A percentile compares a stretch with the other conserved stretches of the same genome.
These are phyloP conservation scores for Aquatica leii DNA, from an alignment of 2,888 invertebrate genomes.

Conservation along the genomic window DNA sequence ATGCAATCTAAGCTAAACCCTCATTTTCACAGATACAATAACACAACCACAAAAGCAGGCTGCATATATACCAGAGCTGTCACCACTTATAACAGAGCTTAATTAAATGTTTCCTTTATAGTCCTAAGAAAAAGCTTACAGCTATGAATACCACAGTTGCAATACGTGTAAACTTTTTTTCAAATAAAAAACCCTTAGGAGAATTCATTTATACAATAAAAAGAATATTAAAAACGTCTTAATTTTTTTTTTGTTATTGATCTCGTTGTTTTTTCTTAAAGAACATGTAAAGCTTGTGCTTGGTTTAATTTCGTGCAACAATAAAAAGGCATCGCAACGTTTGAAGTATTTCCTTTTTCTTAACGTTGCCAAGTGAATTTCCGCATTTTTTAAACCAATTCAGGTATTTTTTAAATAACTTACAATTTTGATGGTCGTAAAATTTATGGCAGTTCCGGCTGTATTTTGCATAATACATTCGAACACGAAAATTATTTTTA, in stretches of 20 bases:
- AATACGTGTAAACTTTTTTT: conserved; percentile 3
- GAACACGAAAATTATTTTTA: too few relatives aligned
- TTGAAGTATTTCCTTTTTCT: too few relatives aligned
- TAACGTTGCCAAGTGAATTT: too few relatives aligned
- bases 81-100: neutral
- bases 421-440: too few relatives aligned
- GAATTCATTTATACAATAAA: neutral
- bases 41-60: neutral
- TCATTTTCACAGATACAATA: neutral
- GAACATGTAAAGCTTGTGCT: neutral
- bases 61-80: conserved; percentile 2
- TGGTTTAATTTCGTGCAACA: conserved; percentile 2
- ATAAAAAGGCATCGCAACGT: neutral
- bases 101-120: conserved; percentile 12
- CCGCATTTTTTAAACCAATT: too few relatives aligned
- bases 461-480: too few relatives aligned
- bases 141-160: neutral
- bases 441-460: too few relatives aligned
- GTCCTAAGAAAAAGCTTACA: neutral
- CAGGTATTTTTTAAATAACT: too few relatives aligned
- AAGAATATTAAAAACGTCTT: neutral
- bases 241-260: neutral
- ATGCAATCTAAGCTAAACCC: too few relatives aligned
- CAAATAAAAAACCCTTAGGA: neutral
- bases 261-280: neutral